A percentile compares a stretch with the other conserved stretches of the same genome.
These are phyloP conservation scores for Drosophila affinis DNA, from an alignment of 2,888 invertebrate species.

Conservation along the genomic window DNA sequence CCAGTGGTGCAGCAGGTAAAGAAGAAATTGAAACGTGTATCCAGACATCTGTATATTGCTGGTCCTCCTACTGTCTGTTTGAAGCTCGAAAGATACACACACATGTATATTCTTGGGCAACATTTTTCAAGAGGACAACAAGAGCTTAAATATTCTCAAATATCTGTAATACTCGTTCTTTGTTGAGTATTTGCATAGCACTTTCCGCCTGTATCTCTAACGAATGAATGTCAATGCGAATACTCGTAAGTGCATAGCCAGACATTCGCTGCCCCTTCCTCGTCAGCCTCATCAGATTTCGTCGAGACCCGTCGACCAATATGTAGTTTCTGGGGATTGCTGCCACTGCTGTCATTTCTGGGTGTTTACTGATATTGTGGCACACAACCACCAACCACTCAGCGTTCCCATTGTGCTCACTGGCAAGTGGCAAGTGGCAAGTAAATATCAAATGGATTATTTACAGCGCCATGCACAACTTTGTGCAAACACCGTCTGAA, in stretches of 20 bases:
- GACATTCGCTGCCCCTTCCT: too few relatives aligned
- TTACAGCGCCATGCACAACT: slow-evolving; percentile 74
- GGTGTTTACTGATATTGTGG: slow-evolving; percentile 39
- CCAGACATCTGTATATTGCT: not conserved
- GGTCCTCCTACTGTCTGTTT: not conserved
- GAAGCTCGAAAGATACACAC: too few relatives aligned
- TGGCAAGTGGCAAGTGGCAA: slow-evolving; percentile 59
- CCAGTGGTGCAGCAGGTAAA: not conserved
- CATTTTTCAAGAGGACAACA: not conserved
- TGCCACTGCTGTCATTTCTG: slow-evolving; percentile 1
- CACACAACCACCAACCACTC: slow-evolving; percentile 19
- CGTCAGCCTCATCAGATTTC: too few relatives aligned
- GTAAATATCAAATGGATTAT: slow-evolving; percentile 72
- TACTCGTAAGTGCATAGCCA: not conserved
- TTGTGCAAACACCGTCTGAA: slow-evolving; percentile 46
- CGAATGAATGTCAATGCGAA: not conserved
- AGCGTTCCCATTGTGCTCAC: slow-evolving; percentile 24
- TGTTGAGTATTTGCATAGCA: not conserved
- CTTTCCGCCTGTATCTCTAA: not conserved
- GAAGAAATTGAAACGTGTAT: not conserved
- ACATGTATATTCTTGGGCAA: not conserved
- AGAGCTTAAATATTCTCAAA: not conserved
- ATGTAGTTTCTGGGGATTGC: not conserved
- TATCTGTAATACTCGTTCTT: not conserved
- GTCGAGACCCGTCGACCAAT: too few relatives aligned